These are phyloP conservation scores for Dendrolimus punctatus DNA, from an alignment of 1,140 invertebrate genomes.

Conservation along the genomic window DNA sequence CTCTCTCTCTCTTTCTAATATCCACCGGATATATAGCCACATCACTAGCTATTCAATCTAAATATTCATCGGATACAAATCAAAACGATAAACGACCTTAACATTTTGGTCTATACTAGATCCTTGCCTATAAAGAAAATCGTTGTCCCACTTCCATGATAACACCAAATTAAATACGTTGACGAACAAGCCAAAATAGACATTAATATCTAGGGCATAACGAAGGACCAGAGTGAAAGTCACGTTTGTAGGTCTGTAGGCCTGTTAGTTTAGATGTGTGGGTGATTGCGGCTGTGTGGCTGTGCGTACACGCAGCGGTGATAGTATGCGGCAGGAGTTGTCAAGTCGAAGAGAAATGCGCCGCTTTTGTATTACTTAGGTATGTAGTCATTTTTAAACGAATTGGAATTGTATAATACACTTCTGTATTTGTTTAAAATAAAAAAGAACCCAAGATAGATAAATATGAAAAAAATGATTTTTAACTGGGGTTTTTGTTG, in stretches of 20 bases:
- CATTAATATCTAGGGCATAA: conserved; percentile 18
- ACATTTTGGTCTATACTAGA: conserved; percentile 25
- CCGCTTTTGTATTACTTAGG: conserved; percentile 25
- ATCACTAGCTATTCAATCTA: not conserved
- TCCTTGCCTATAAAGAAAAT: conserved; percentile 53
- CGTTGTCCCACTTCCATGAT: conserved; percentile 46
- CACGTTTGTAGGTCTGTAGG: conserved; percentile 65
- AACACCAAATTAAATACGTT: too few species aligned
- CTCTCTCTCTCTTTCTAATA: too few species aligned
- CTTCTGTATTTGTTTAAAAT: too few species aligned
- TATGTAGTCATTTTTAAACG: too few species aligned
- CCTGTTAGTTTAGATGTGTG: conserved; percentile 34
- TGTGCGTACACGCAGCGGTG: conserved; percentile 62
- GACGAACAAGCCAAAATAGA: conserved; percentile 10
- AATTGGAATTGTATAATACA: too few species aligned
- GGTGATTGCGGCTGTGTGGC: conserved; percentile 19
- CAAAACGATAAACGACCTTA: conserved; percentile 16
- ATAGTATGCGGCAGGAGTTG: conserved; percentile 48
- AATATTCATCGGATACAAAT: conserved; percentile 4
- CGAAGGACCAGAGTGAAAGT: conserved; percentile 29
- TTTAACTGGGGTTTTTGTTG: too few species aligned
- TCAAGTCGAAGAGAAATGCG: conserved; percentile 58
- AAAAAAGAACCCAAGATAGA: too few species aligned
- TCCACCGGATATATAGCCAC: too few species aligned
- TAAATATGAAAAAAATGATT: too few species aligned